These are phyloP conservation scores for Neoscelio sp. DNA, from an alignment of 2,888 invertebrate genomes.

Conservation along the genomic window DNA sequence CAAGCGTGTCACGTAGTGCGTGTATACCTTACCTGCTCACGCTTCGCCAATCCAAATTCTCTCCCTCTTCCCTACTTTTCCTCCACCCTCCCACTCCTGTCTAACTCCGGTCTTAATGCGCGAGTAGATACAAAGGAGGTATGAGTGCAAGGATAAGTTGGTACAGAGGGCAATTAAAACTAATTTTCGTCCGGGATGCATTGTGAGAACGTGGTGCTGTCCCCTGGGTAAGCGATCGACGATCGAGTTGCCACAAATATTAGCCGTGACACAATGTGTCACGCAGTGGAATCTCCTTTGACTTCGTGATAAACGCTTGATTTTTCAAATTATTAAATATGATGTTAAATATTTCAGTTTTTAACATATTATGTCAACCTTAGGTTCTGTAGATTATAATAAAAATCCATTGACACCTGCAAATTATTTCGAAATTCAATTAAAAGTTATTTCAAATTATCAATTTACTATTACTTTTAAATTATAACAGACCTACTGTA, in stretches of 20 bases:
- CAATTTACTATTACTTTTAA: no score
- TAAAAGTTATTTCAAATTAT: no score
- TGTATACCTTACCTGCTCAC: slow-evolving; percentile 82
- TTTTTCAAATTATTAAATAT: no score
- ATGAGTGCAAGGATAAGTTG: slow-evolving; percentile 75
- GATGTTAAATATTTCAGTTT: no score
- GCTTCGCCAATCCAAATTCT: slow-evolving; percentile 78
- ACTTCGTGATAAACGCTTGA: slow-evolving; percentile 14
- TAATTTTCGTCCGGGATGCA: slow-evolving; percentile 73
- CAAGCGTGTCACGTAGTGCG: slow-evolving; percentile 82
- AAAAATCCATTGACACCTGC: no score
- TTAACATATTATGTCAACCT: no score
- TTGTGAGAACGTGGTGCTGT: slow-evolving; percentile 37
- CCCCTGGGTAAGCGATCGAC: slow-evolving; percentile 50
- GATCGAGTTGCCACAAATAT: slow-evolving; percentile 51
- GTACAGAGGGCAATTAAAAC: slow-evolving; percentile 77
- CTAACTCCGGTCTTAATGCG: slow-evolving; percentile 81
- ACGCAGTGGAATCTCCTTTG: slow-evolving; percentile 28
- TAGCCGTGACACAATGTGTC: slow-evolving; percentile 44
- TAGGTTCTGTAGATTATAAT: no score
- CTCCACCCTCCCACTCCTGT: slow-evolving; percentile 69
- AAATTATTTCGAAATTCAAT: no score
- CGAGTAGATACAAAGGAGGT: slow-evolving; percentile 72
- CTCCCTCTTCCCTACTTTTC: slow-evolving; percentile 67
- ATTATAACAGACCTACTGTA: no score